Evolutionary conservation across 1,140 invertebrate genomes (phyloP), one percentile per base, ranked within the genome.

Genomic region (Aphidius gifuensis): DNA sequence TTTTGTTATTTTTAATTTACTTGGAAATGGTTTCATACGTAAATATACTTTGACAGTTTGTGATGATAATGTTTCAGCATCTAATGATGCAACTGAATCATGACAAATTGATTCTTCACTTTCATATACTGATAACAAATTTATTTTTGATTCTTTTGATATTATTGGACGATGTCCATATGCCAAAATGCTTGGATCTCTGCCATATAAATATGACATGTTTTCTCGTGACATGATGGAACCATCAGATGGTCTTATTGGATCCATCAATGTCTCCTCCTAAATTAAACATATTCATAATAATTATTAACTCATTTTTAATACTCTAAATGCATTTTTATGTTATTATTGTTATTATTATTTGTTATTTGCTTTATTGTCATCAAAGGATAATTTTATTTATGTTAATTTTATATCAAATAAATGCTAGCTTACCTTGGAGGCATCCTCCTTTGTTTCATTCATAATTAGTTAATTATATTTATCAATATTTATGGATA

Each of bases 31-130:
- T 60, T 84, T 85, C 60, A 86, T 66, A 16, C 85, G 69, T 38
- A 86, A 68, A 69, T 81, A 86, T 4, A 86, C 84, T 69, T 84
- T 80, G 5, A 80, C 65, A 2, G 75, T 80, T 56, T 78, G 69
- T 4, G 68, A 57, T 23, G 16, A 39, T 9, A 61, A 42, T 8
- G 58, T 64, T 5, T 67, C 60, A 38, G 64, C 62, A 51, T 8
- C 21, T 6, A 59, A 44, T n/a, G 56, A 61, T 40, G 43, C 6
- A 57, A 43, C 67, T 5, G 61, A 61, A 23, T 69, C 69, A 8
- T 62, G 46, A 11, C 50, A 65, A 9, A 69, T 63, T 4, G 60
- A 50, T 44, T 68, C 62, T 46, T 72, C 71, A 16, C 70, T 61
- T 49, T 78, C 71, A 23, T 77, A 70, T 1, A 73, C 32, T 6